Conservation (phyloP, 2,888 invertebrate species). For the Pristionchus exspectatus region DNA sequence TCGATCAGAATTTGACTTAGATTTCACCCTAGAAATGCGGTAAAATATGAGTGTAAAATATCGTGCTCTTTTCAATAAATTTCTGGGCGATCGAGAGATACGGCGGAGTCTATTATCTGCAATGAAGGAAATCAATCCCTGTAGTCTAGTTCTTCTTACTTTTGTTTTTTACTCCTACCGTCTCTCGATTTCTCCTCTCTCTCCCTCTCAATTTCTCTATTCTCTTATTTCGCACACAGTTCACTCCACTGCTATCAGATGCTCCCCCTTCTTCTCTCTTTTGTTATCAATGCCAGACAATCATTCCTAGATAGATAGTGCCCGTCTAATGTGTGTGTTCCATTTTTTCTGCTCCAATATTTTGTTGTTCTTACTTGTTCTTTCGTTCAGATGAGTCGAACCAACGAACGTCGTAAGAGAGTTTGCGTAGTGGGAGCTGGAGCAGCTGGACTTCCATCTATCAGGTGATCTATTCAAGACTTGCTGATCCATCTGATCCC, state of each 20-base stretch:
- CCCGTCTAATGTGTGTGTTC: neutral
- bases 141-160: neutral
- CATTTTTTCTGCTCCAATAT: neutral
- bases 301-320: neutral
- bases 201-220: conserved; percentile 2
- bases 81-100: neutral
- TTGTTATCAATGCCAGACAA: neutral
- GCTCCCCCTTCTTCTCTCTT: neutral
- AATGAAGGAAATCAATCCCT: neutral
- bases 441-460: conserved; percentile 53
- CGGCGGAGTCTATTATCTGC: neutral
- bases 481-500: neutral
- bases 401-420: conserved; percentile 31
- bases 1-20: neutral
- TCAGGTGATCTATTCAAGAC: neutral
- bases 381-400: conserved; percentile 5
- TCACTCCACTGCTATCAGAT: conserved; percentile 4
- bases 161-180: neutral
- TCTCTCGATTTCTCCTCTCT: neutral
- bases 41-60: neutral
- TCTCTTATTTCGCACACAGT: neutral
- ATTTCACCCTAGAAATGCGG: too few relatives aligned
- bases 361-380: neutral
- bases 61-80: neutral
- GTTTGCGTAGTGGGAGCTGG: conserved; percentile 52